phyloP scores from a whole-genome alignment of 2,888 invertebrate species.

The Drosophila algonquin region DNA sequence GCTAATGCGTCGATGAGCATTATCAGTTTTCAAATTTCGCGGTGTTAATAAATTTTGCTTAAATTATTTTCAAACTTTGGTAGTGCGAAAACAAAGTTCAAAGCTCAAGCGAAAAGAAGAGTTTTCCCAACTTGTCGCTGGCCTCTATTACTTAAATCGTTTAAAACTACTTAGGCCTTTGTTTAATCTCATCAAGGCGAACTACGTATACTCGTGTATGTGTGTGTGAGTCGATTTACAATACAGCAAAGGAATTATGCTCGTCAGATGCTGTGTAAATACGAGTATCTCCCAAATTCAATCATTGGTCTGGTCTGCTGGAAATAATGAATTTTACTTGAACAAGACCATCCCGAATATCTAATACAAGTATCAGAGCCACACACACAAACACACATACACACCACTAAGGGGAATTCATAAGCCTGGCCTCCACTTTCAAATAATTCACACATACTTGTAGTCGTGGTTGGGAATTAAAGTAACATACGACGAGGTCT shows the following conservation, averaged over 20 bases:
- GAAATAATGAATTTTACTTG: too few species aligned
- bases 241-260: background rate
- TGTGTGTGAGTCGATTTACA: background rate
- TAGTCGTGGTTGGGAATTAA: conserved; percentile 37
- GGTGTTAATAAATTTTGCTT: conserved; percentile 50
- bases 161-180: background rate
- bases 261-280: too few species aligned
- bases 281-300: background rate
- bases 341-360: too few species aligned
- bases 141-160: background rate
- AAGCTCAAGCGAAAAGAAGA: conserved; percentile 14
- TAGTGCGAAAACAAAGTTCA: conserved; percentile 40
- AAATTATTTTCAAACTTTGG: conserved; percentile 58
- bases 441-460: conserved; percentile 41
- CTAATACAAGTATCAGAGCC: too few species aligned
- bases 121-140: conserved; percentile 5
- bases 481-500: conserved; percentile 36
- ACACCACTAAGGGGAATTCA: conserved; percentile 2
- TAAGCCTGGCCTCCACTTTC: conserved; percentile 2
- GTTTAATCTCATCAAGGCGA: background rate
- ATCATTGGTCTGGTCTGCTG: too few species aligned
- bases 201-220: background rate
- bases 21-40: conserved; percentile 21
- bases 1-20: conserved; percentile 36
- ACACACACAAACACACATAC: background rate